Base-by-base conservation (phyloP, 2,113 vertebrate genomes). In the Saccopteryx bilineata region DNA sequence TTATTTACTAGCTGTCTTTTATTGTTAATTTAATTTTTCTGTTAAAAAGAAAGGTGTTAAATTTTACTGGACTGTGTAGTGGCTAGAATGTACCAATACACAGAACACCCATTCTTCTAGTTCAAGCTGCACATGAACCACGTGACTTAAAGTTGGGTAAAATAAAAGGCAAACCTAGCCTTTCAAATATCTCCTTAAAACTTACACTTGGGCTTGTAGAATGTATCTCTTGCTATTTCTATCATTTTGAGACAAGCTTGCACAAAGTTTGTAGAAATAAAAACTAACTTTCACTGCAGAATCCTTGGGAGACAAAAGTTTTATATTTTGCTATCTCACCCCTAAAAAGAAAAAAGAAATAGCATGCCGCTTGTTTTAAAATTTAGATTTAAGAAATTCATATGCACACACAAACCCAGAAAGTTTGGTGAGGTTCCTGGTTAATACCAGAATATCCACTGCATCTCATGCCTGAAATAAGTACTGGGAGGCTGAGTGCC, bases 31-130 rank as follows among this genome's bases (percentile, higher is more conserved):
- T 95, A 96, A 97, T 96, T 87, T 95, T 54, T 50, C 11, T n/a
- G 39, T 39, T 39, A 15, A 68, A 84, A 85, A 96, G 74, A 93
- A 97, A 50, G 75, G 92, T 95, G 88, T 92, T 96, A 96, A 94
- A 94, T 39, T 69, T 87, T 95, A 68, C 80, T 97, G 91, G 91
- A 90, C 79, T 95, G 76, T 91, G 93, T 93, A 93, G 90, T 60
- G 63, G 11, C 56, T 89, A 95, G 93, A 96, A 96, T 97, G 96
- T 72, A 89, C 82, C 74, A 90, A 83, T 54, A 85, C 74, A 98
- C 94, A 95, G 96, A 93, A 96, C 96, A 83, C 61, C 97, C 97
- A 96, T 97, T 97, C 96, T 97, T 97, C 93, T 89, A 33, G 54
- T 21, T 89, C 78, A 79, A 60, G 0, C 83, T 95, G 92, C 93